Evolutionary conservation across 2,888 invertebrate genomes (phyloP).

Genomic region (Apantesis nais): DNA sequence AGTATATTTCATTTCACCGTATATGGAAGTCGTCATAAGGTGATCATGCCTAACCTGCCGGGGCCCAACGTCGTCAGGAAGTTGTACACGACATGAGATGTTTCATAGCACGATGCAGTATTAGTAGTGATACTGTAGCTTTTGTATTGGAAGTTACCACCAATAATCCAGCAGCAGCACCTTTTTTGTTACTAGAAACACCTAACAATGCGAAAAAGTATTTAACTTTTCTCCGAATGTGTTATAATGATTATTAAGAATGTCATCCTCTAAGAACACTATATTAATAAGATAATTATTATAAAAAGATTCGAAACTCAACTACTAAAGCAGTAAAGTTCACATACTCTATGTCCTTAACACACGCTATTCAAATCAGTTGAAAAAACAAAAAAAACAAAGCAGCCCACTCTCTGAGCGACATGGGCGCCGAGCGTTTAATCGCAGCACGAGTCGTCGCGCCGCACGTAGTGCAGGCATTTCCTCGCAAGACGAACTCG

Average conservation of each 20-base stretch:
- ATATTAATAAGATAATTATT: not conserved
- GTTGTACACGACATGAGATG: too few species aligned
- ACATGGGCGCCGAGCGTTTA: conserved; percentile 24
- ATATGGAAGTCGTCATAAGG: too few species aligned
- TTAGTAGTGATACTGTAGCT: too few species aligned
- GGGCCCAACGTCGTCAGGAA: too few species aligned
- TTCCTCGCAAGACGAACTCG: conserved; percentile 25
- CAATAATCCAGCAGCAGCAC: too few species aligned
- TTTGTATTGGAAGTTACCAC: too few species aligned
- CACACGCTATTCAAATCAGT: conserved; percentile 3
- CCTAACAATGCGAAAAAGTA: too few species aligned
- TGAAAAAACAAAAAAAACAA: conserved; percentile 10
- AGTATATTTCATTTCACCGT: too few species aligned
- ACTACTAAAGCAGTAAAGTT: not conserved
- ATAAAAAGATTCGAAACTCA: not conserved
- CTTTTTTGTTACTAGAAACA: too few species aligned
- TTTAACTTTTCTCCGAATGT: not conserved
- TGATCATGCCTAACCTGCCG: too few species aligned
- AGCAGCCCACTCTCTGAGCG: conserved; percentile 7
- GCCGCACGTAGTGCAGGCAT: conserved; percentile 23
- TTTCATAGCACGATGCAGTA: too few species aligned
- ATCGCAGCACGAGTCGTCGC: conserved; percentile 18
- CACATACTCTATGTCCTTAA: not conserved
- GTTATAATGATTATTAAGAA: not conserved
- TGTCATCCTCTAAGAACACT: not conserved